Base-by-base conservation (phyloP, 2,113 vertebrate species). In the Brachyhypopomus gauderio region DNA sequence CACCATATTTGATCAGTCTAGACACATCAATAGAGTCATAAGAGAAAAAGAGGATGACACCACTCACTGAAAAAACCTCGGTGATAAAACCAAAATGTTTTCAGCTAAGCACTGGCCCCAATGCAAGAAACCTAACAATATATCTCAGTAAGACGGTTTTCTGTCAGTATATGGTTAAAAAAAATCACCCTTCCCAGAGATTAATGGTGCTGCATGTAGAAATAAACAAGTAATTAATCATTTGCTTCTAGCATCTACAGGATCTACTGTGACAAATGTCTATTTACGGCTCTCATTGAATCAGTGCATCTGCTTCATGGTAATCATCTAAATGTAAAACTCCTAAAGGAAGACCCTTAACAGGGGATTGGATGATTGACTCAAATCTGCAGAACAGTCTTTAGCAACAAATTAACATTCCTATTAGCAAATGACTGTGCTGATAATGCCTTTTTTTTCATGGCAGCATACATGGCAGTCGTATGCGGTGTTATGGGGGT, bases 1-100 rank as follows among this genome's bases (percentile, higher is more conserved):
- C 69, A 75, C 71, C 59, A 30, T 30, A 59, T 69, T 45, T 69
- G 63, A 75, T 81, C 74, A 81, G 34, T 48, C 48, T 36, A 55
- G 55, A 58, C 45, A 75, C 63, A 52, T 67, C 20, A 30, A 30
- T 41, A 23, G 22, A 63, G 41, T 17, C 11, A 69, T 59, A 45
- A 58, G 63, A 81, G 45, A 55, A 60, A 67, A 8, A 56, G 17
- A n/a, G 41, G 58, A 73, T 73, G 25, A 62, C 41, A 45, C 20
- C 60, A 27, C 34, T 17, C 36, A 70, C 20, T 36, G 30, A 67
- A n/a, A 36, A 34, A 66, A 14, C 16, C 30, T 69, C 9, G 20
- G 14, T 34, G 63, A 70, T 52, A 12, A 52, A 11, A 52, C 45
- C 9, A 52, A 52, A 41, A 52, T 52, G 45, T 34, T n/a, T 22